Conservation (phyloP, 2,113 vertebrate genomes). For the Pelmatolapia mariae region DNA sequence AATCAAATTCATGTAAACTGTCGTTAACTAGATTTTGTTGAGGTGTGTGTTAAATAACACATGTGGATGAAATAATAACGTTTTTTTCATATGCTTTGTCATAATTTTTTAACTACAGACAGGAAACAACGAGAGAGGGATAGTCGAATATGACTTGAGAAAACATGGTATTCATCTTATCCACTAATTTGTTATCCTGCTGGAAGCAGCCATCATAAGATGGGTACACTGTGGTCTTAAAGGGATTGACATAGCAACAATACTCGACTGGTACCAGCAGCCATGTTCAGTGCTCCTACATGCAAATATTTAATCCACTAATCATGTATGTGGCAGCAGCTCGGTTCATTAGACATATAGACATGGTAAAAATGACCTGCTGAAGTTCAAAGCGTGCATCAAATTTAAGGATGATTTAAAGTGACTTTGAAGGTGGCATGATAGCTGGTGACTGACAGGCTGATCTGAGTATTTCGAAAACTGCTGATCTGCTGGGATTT, state of each 20-base stretch:
- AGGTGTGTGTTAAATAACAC: not conserved
- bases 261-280: not conserved
- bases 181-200: not conserved
- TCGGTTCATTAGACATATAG: not conserved
- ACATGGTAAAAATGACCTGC: not conserved
- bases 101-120: not conserved
- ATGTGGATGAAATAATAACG: not conserved
- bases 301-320: not conserved
- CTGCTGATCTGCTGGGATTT: not conserved
- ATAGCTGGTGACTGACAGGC: not conserved
- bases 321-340: not conserved
- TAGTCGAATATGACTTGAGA: not conserved
- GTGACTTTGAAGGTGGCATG: not conserved
- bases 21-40: not conserved
- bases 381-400: not conserved
- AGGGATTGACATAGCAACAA: not conserved
- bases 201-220: not conserved
- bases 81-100: not conserved
- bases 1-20: not conserved
- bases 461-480: not conserved
- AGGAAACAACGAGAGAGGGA: not conserved
- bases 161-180: not conserved
- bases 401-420: not conserved
- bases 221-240: not conserved
- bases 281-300: not conserved